Base-by-base conservation (phyloP, 2,113 vertebrate genomes). In the Xyliphius kryptos region DNA sequence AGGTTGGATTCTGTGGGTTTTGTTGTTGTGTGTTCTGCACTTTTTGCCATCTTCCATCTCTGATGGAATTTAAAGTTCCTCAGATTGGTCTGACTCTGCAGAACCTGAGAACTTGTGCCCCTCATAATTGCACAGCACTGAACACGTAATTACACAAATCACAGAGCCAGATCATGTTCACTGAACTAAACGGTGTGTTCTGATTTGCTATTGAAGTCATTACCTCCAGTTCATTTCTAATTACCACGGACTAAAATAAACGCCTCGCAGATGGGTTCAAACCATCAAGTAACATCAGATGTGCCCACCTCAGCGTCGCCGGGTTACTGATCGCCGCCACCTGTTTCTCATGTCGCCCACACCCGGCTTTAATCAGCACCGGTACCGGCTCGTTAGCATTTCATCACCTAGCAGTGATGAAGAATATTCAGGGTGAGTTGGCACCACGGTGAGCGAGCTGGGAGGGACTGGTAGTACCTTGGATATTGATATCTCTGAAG, bases 321-420 rank as follows among this genome's bases (percentile, higher is more conserved):
- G 7, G n/a, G 41, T 47, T 21, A 59, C n/a, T 47, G 21, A 16
- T 6, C 41, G 32, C 14, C 26, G 43, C 14, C 54, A 56, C 16
- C 54, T 56, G 37, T 56, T 56, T 15, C 19, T 56, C 38, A 56
- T 56, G 40, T 56, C 38, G 6, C 7, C 37, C 17, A 41, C 17
- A 56, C 6, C 3, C 43, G 32, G 14, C 7, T 22, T 32, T 47
- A 67, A 46, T 58, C 26, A 44, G 37, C 16, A 3, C 40, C 9
- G 40, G 9, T 3, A 6, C 26, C 26, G 26, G 7, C 26, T 32
- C 26, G 26, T 32, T 32, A 32, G 26, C 26, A 32, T 6, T 3
- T 6, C 26, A 2, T 6, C 26, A 6, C 7, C 7, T 32, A 32
- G 26, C 26, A 2, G 26, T 32, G 26, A 32, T 6, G 26, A 32